These are phyloP conservation scores for Drosophila kohkoa DNA, from an alignment of 1,140 invertebrate species.

Conservation along the genomic window DNA sequence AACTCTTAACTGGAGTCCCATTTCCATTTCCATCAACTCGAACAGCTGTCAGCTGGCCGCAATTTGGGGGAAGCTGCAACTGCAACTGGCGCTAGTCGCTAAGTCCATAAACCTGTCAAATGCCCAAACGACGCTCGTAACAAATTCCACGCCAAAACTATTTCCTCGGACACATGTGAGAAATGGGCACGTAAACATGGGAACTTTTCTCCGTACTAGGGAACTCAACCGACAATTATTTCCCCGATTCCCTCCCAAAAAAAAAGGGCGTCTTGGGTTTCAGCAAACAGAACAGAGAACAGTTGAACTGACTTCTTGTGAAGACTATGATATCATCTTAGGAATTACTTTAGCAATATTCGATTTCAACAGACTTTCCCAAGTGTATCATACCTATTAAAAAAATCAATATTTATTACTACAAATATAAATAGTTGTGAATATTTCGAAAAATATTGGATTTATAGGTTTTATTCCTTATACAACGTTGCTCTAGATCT, in stretches of 20 bases:
- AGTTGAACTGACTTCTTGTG: not conserved
- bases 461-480: no score
- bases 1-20: constrained; percentile 19
- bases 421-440: no score
- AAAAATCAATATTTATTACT: no score
- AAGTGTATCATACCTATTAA: not conserved
- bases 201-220: constrained; percentile 8
- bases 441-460: no score
- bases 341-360: not conserved
- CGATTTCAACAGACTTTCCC: not conserved
- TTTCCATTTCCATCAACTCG: constrained; percentile 17
- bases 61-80: constrained; percentile 6
- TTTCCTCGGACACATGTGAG: constrained; percentile 26
- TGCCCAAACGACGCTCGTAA: constrained; percentile 5
- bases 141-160: constrained; percentile 29
- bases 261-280: not conserved
- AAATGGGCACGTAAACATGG: constrained; percentile 8
- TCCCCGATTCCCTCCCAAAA: not conserved
- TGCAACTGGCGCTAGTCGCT: constrained; percentile 35
- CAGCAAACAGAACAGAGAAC: not conserved
- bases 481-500: no score
- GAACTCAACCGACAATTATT: not conserved
- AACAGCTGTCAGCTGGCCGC: constrained; percentile 36
- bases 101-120: constrained; percentile 13
- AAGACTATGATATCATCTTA: not conserved